Evolutionary conservation across 2,797 vertebrate genomes (phyloP), one percentile per base, ranked within the genome.

Genomic region (Acrocephalus scirpaceus): DNA sequence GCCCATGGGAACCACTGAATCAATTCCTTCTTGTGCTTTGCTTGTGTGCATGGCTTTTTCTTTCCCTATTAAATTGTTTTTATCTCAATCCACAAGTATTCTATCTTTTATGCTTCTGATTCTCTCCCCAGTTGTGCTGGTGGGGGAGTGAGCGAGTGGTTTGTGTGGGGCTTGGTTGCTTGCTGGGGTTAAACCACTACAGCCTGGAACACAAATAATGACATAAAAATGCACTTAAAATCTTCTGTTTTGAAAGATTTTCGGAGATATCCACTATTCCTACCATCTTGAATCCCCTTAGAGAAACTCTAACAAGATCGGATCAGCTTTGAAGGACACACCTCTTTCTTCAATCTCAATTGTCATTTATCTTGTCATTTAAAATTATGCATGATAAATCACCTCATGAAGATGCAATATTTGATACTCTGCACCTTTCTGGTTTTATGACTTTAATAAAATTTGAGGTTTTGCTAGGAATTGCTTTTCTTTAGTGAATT

Each of bases 371-470:
- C 42, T 81, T 91, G 36, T 60, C 5, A 13, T 80, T 91, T 70
- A 47, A 89, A 89, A 67, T 51, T 23, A 48, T 85, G 22, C 21
- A 22, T 85, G 72, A 87, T 86, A 80, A 92, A 91, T 73, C 53
- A 58, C 38, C 26, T 42, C 1, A 10, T 75, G 60, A 80, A 86
- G 54, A 65, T 69, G 26, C 7, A 53, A 13, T 75, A 77, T 83
- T 79, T 70, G 36, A 53, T 62, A 22, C 42, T 5, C 0, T 47
- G n/a, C 11, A 42, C 9, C 9, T 77, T 16, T 88, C 42, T 81
- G 11, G 54, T 88, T 93, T 73, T 85, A 54, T 69, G 22, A 16
- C 34, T 91, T 69, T 42, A 80, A 64, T 64, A 92, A 90, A 90
- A 82, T 60, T 34, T 0, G 6, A 77, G 45, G 7, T 77, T 92